These are phyloP conservation scores for Antechinus stuartii DNA, from an alignment of 2,113 vertebrate genomes.

Conservation along the genomic window DNA sequence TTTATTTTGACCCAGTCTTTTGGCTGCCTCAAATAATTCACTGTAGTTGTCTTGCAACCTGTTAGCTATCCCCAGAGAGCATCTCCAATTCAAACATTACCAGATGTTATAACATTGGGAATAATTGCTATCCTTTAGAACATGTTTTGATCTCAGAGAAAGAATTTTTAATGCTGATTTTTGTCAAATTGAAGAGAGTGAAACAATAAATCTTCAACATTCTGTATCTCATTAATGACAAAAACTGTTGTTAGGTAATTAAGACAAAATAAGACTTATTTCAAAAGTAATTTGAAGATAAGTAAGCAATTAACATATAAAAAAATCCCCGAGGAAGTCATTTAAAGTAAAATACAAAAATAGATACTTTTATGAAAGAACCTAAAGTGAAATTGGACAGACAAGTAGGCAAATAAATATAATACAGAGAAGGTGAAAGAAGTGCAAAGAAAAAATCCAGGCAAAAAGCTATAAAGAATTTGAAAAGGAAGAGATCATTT, in stretches of 20 bases:
- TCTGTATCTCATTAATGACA: not conserved
- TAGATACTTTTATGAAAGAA: not conserved
- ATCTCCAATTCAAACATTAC: not conserved
- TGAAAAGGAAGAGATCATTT: not conserved
- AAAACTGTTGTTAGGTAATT: not conserved
- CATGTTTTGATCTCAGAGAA: not conserved
- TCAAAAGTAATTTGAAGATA: not conserved
- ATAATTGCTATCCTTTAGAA: not conserved
- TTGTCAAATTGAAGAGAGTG: not conserved
- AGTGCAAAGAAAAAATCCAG: not conserved
- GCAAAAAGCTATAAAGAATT: not conserved
- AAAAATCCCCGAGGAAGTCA: not conserved
- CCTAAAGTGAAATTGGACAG: not conserved
- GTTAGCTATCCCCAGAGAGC: not conserved
- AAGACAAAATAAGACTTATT: not conserved
- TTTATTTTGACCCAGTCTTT: not conserved
- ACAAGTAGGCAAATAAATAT: not conserved
- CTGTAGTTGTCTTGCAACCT: not conserved
- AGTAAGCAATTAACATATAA: not conserved
- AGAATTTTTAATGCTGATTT: not conserved
- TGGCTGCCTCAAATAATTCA: not conserved
- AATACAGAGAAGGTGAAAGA: not conserved
- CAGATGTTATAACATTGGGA: not conserved
- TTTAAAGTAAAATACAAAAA: not conserved
- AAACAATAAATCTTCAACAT: not conserved